phyloP scores from a whole-genome alignment of 2,888 invertebrate genomes.

The Cephus sareptanus region DNA sequence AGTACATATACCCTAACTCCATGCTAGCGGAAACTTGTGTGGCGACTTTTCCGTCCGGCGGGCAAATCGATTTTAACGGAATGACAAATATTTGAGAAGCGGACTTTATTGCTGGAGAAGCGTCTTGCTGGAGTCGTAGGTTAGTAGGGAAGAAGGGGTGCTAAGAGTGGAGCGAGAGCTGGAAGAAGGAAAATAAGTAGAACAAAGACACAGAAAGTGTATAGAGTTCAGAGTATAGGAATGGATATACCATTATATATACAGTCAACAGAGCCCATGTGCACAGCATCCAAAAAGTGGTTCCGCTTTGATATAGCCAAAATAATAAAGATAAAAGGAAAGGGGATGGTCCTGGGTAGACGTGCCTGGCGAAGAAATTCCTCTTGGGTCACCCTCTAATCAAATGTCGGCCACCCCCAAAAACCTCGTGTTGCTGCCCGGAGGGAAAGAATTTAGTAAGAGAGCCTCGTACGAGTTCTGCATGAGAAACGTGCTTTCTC shows the following conservation, averaged over 20 bases:
- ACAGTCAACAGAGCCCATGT: neutral
- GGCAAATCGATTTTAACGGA: constrained; percentile 28
- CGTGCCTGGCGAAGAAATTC: constrained; percentile 11
- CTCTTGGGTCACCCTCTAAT: constrained; percentile 36
- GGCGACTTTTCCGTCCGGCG: neutral
- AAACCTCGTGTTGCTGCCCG: constrained; percentile 23
- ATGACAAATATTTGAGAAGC: constrained; percentile 28
- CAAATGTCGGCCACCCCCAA: constrained; percentile 38
- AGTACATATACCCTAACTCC: neutral
- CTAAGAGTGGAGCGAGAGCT: no score
- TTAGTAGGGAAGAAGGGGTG: neutral
- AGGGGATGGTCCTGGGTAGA: constrained; percentile 9
- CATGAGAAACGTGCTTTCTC: constrained; percentile 23
- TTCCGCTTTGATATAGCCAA: constrained; percentile 3
- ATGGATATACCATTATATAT: neutral
- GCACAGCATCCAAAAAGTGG: neutral
- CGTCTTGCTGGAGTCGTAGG: neutral
- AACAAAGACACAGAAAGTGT: neutral
- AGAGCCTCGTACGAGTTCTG: constrained; percentile 33
- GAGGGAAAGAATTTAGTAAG: constrained; percentile 34
- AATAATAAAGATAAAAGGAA: constrained; percentile 21
- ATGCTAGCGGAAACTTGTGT: neutral
- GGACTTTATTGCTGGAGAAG: constrained; percentile 23
- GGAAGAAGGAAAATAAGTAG: neutral
- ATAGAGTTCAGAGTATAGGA: neutral